Evolutionary conservation across 2,797 vertebrate genomes (phyloP), one percentile per base, ranked within the genome.

Genomic region (Gallirallus australis): DNA sequence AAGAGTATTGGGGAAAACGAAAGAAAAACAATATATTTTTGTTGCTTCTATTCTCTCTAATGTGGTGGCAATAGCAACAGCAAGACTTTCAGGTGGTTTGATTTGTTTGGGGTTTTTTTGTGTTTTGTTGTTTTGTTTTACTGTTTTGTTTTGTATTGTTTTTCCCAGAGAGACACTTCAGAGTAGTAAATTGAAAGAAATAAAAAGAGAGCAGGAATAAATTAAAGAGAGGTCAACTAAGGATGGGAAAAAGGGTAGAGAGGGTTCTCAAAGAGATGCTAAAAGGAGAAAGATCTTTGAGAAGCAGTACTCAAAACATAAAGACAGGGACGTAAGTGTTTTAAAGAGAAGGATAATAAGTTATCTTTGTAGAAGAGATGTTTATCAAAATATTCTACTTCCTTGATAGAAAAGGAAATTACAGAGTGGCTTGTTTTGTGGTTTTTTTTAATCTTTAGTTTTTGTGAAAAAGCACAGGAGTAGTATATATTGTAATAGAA

Each of bases 131-230:
- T 27, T 25, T 50, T 50, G 12, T 24, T 48, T 48, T 48, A 12
- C 11, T 31, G 59, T 48, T 30, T 11, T 9, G 0, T 6, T 12
- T 3, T 20, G 9, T 45, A 40, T 15, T 40, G 40, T 45, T 5
- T 8, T 37, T 11, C 7, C 4, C 5, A 10, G 15, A 12, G 5
- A 17, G 33, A 45, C 12, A 5, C 2, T 54, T 28, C 2, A 33
- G 15, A 71, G 12, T 27, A 66, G 11, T 27, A 70, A 77, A 77
- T 81, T 78, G 24, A 52, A 14, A 78, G 8, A 77, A 86, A 83
- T 39, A 79, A 59, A 81, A 4, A 11, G 8, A 83, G 7, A 71
- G 9, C 2, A 53, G 6, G 13, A 82, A 27, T n/a, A 56, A 84
- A 84, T 77, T 37, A 79, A 56, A 64, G 77, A 64, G 4, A 66